Base-by-base conservation (phyloP, 2,113 vertebrate genomes). In the Scomber japonicus region DNA sequence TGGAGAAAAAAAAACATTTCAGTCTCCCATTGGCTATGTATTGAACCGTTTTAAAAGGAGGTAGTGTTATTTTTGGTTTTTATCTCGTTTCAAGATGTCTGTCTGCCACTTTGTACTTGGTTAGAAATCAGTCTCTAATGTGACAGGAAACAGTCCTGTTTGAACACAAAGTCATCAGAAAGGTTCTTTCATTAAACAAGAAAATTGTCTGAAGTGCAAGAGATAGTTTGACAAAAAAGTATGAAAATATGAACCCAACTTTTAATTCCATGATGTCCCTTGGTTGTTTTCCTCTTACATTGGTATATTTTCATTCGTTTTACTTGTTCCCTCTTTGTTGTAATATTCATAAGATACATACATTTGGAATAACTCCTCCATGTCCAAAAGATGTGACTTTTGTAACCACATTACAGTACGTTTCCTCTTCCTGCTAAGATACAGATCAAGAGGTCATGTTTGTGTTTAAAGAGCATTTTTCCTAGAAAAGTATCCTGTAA, bases 1-100 rank as follows among this genome's bases (percentile, higher is more conserved):
- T 89, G 86, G 63, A 84, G 78, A 55, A 76, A 81, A 74, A 67
- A 80, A 82, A 81, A 84, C 62, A 49, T 72, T 68, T 89, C 81
- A 88, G 84, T 91, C 89, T 93, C 90, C 81, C 90, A 79, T 88
- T 94, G 88, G 92, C 91, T 91, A 72, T 91, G 88, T 87, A 82
- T 92, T 87, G 86, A 93, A 94, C 91, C 61, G 73, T 89, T 94
- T 94, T 87, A 92, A 94, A 93, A 95, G 93, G 95, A 96, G 95
- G 95, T 96, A 96, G 95, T 91, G 90, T 93, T 94, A 94, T 95
- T 94, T 95, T 95, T 94, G 93, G 94, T 94, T 94, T 93, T 88
- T 80, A 86, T 86, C 88, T 92, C 45, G 35, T 90, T 88, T 92
- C 88, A 91, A 90, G 87, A 92, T 89, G 87, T 89, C 85, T 79